A percentile compares a stretch with the other conserved stretches of the same genome.
Conservation (phyloP, 2,113 vertebrate genomes). For the Ictalurus punctatus region DNA sequence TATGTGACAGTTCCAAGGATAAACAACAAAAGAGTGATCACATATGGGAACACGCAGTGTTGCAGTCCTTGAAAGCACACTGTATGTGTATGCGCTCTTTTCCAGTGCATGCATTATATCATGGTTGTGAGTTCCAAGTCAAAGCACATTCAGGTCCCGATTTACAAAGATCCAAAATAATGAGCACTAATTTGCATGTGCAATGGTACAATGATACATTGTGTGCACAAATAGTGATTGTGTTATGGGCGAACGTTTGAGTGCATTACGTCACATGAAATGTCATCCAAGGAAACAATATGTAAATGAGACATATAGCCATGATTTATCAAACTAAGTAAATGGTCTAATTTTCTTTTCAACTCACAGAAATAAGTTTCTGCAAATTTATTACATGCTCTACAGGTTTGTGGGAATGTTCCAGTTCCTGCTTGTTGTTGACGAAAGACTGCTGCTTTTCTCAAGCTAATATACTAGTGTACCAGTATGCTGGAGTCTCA, state of each 20-base stretch:
- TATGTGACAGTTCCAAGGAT: background rate
- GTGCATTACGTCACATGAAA: too few species aligned
- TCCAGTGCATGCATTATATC: background rate
- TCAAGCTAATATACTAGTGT: background rate
- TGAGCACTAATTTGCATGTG: background rate
- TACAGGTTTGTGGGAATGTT: background rate
- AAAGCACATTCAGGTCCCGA: background rate
- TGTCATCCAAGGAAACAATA: background rate
- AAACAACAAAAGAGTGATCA: background rate
- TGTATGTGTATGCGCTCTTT: background rate
- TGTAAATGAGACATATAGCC: background rate
- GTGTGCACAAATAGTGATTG: background rate
- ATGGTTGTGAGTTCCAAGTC: background rate
- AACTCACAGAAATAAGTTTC: background rate
- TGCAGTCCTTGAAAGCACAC: background rate
- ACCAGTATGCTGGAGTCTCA: background rate
- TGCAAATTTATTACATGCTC: background rate
- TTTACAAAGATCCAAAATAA: background rate
- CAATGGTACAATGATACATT: background rate
- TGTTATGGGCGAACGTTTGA: too few species aligned
- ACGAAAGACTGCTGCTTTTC: background rate
- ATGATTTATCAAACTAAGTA: background rate
- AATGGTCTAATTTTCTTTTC: background rate
- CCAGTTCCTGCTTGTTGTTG: background rate
- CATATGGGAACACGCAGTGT: background rate